Conservation (phyloP, 2,888 invertebrate genomes). For the Herminia tarsipennalis region DNA sequence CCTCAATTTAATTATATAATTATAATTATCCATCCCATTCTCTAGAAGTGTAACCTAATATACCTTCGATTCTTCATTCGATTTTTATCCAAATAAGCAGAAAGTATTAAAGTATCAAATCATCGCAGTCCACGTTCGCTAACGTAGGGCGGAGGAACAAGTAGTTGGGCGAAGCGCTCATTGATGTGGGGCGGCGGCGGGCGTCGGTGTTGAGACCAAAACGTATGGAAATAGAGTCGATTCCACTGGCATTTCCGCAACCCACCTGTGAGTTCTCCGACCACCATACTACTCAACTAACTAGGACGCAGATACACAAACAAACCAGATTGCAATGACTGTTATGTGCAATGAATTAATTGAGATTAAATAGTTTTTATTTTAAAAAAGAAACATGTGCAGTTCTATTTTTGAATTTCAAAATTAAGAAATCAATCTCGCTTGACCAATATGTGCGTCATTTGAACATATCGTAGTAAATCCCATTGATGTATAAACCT, state of each 20-base stretch:
- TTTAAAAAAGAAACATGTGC: too few relatives aligned
- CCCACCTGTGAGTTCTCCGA: constrained; percentile 44
- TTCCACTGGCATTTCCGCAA: constrained; percentile 54
- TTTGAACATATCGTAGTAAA: too few relatives aligned
- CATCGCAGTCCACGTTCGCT: constrained; percentile 15
- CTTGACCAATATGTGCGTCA: too few relatives aligned
- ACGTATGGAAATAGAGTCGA: constrained; percentile 67
- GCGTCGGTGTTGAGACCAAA: constrained; percentile 63
- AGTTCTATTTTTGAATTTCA: too few relatives aligned
- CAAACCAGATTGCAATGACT: constrained; percentile 17
- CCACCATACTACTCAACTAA: constrained; percentile 19
- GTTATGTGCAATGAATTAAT: not conserved
- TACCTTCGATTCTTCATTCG: too few relatives aligned
- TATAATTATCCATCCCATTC: too few relatives aligned
- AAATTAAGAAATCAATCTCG: too few relatives aligned
- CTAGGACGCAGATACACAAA: constrained; percentile 28
- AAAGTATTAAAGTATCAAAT: constrained; percentile 52
- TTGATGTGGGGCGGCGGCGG: constrained; percentile 75
- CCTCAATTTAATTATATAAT: too few relatives aligned
- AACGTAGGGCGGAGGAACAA: constrained; percentile 63
- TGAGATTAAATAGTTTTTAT: not conserved
- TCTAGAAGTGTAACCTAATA: too few relatives aligned
- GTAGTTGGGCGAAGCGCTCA: constrained; percentile 68
- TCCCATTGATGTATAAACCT: too few relatives aligned
- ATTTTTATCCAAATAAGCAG: too few relatives aligned